phyloP scores from a whole-genome alignment of 2,797 vertebrate genomes.

The Muscicapa striata region DNA sequence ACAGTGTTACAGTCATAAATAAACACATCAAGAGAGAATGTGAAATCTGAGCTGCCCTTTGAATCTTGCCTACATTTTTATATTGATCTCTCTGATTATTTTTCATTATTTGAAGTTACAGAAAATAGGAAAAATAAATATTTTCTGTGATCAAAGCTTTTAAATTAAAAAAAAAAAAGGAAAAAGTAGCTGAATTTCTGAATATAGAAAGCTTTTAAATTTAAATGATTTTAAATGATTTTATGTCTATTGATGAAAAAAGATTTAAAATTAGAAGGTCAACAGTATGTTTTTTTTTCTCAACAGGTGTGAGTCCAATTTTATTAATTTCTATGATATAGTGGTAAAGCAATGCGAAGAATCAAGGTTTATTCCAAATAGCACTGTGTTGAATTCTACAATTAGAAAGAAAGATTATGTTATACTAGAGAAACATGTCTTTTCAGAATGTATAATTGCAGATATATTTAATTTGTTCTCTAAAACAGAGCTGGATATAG shows the following conservation, averaged over 20 bases:
- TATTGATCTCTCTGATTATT: background rate
- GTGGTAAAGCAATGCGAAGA: background rate
- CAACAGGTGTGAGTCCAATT: background rate
- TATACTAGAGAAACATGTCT: background rate
- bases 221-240: background rate
- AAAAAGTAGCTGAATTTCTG: background rate
- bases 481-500: background rate
- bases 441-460: conserved; percentile 24
- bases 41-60: background rate
- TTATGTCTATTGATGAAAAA: background rate
- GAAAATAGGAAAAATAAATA: background rate
- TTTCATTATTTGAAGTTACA: conserved; percentile 29
- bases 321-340: background rate
- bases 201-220: conserved; percentile 1
- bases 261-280: conserved; percentile 36
- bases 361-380: conserved; percentile 39
- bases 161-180: background rate
- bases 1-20: background rate
- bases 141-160: conserved; percentile 14
- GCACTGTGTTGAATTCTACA: background rate
- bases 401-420: background rate
- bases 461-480: background rate
- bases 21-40: background rate
- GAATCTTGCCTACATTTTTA: background rate
- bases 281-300: background rate